phyloP scores from a whole-genome alignment of 2,797 vertebrate genomes.

The Melanotaenia parkinsoni region DNA sequence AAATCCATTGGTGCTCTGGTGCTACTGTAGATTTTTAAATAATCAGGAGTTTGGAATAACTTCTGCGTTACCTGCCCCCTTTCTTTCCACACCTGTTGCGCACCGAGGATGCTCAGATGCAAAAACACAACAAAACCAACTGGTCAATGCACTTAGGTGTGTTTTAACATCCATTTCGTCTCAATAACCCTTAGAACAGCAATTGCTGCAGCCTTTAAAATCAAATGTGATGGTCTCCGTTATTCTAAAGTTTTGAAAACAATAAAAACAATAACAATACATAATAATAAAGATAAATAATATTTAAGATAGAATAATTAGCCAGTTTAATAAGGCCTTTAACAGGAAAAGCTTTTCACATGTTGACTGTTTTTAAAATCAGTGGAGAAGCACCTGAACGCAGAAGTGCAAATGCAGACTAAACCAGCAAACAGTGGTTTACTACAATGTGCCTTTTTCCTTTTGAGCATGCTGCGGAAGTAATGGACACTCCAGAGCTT shows the following conservation, averaged over 20 bases:
- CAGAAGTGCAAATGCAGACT: too few relatives aligned
- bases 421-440: too few relatives aligned
- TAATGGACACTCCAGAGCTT: background rate
- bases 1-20: background rate
- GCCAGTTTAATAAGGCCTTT: too few relatives aligned
- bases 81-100: constrained; percentile 63
- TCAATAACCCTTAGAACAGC: background rate
- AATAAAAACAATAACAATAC: too few relatives aligned
- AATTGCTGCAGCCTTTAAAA: background rate
- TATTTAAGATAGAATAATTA: too few relatives aligned
- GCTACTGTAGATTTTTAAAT: constrained; percentile 2
- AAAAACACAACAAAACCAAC: constrained; percentile 1
- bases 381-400: too few relatives aligned
- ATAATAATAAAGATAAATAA: too few relatives aligned
- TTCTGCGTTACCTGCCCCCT: constrained; percentile 17
- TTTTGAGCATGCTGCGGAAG: background rate
- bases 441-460: too few relatives aligned
- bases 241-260: background rate
- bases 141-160: background rate
- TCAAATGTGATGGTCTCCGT: background rate
- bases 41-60: background rate
- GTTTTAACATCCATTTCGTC: background rate
- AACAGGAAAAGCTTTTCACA: too few relatives aligned
- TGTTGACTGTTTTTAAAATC: too few relatives aligned
- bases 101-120: constrained; percentile 34